phyloP scores from a whole-genome alignment of 1,140 invertebrate genomes.

The Bombus superbus region DNA sequence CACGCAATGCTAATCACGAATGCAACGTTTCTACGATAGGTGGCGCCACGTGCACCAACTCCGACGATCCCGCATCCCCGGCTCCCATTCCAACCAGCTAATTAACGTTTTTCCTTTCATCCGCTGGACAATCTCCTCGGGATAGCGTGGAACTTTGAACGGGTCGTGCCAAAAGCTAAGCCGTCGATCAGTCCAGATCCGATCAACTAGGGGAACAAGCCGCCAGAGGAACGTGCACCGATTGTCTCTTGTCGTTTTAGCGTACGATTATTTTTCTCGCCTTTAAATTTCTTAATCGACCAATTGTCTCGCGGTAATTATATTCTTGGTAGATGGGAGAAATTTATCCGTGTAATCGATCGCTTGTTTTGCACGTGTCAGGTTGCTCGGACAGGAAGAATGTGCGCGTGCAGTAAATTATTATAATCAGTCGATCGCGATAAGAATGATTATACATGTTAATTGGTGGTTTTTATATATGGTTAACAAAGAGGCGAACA shows the following conservation, averaged over 20 bases:
- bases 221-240: neutral
- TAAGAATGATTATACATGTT: neutral
- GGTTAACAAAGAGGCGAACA: neutral
- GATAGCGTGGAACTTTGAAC: neutral
- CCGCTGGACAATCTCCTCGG: neutral
- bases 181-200: neutral
- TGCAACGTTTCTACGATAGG: slow-evolving; percentile 42
- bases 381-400: neutral
- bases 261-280: neutral
- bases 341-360: neutral
- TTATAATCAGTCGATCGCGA: neutral
- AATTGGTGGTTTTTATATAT: neutral
- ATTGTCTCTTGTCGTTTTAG: neutral
- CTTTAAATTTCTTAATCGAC: neutral
- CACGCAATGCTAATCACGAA: slow-evolving; percentile 51
- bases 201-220: slow-evolving; percentile 16
- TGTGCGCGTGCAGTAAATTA: neutral
- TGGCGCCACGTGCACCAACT: slow-evolving; percentile 60
- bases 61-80: neutral
- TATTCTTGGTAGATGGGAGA: neutral
- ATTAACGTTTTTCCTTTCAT: slow-evolving; percentile 28
- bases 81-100: slow-evolving; percentile 41
- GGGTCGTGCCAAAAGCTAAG: neutral
- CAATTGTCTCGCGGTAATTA: neutral
- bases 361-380: neutral